Conservation (phyloP, 2,888 invertebrate species). For the Athetis lepigone region DNA sequence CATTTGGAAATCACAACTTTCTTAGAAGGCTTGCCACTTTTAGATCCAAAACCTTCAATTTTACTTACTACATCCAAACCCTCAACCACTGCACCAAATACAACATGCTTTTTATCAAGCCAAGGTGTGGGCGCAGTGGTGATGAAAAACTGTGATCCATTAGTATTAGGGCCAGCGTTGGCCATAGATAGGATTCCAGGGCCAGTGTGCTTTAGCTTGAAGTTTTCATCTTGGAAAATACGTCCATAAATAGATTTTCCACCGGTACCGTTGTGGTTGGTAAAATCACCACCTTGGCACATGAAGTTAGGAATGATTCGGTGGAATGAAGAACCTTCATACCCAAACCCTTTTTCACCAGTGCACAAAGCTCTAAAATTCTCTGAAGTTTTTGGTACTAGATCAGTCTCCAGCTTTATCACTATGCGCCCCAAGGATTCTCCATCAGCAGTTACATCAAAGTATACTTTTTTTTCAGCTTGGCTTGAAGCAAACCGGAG, state of each 20-base stretch:
- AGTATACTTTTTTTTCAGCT: slow-evolving; percentile 92
- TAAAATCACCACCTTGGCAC: slow-evolving; percentile 99
- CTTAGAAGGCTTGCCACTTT: slow-evolving; percentile 96
- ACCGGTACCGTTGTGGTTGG: slow-evolving; percentile 97
- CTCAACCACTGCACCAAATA: slow-evolving; percentile 97
- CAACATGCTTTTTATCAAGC: slow-evolving; percentile 98
- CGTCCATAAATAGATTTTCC: slow-evolving; percentile 99
- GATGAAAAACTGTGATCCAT: slow-evolving; percentile 99
- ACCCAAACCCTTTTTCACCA: slow-evolving; percentile 92
- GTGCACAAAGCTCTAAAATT: slow-evolving; percentile 98
- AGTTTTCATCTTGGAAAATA: slow-evolving; percentile 98
- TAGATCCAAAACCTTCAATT: slow-evolving; percentile 95
- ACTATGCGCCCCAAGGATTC: slow-evolving; percentile 95
- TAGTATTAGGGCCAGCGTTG: slow-evolving; percentile 98
- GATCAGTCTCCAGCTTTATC: slow-evolving; percentile 96
- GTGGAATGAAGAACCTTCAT: slow-evolving; percentile 97
- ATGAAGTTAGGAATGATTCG: slow-evolving; percentile 98
- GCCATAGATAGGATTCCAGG: slow-evolving; percentile 98
- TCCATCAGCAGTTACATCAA: slow-evolving; percentile 96
- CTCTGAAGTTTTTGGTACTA: slow-evolving; percentile 98
- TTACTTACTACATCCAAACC: slow-evolving; percentile 97
- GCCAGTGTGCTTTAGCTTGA: slow-evolving; percentile 96
- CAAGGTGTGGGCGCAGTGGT: slow-evolving; percentile 98
- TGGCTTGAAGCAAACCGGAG: slow-evolving; percentile 84
- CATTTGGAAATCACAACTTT: slow-evolving; percentile 95